phyloP scores from a whole-genome alignment of 2,113 vertebrate genomes.

The Eleginops maclovinus region DNA sequence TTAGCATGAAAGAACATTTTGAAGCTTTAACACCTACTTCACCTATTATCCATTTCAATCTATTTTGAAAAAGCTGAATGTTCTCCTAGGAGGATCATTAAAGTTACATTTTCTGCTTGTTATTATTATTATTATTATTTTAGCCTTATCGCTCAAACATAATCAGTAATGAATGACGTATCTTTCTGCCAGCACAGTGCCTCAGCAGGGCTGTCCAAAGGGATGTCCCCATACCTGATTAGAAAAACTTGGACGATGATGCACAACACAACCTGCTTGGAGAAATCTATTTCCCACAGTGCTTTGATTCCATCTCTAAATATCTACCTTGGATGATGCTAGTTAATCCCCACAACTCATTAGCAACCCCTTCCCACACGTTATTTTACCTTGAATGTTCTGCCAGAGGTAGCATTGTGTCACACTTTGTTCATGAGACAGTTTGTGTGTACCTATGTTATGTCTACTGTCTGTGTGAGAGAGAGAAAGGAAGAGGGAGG shows the following conservation, averaged over 20 bases:
- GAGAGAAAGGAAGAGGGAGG: conserved; percentile 25
- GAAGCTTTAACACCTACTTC: neutral
- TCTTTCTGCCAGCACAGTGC: conserved; percentile 38
- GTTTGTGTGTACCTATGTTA: neutral
- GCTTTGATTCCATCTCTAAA: conserved; percentile 32
- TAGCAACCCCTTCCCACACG: neutral
- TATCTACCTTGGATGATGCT: conserved; percentile 2
- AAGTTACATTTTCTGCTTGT: too few species aligned
- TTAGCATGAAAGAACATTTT: too few species aligned
- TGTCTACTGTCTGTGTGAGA: neutral
- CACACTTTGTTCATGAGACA: conserved; percentile 33
- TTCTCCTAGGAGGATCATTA: too few species aligned
- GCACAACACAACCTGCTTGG: conserved; percentile 28
- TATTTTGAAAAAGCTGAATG: too few species aligned
- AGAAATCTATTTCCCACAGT: conserved; percentile 28
- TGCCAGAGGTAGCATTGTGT: conserved; percentile 61
- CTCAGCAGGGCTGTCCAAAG: conserved; percentile 47
- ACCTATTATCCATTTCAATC: too few species aligned
- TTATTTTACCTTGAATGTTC: conserved; percentile 26
- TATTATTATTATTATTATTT: conserved; percentile 20
- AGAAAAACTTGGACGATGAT: conserved; percentile 57
- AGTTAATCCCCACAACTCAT: conserved; percentile 1
- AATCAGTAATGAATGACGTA: conserved; percentile 44
- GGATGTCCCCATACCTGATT: conserved; percentile 53
- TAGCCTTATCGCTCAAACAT: conserved; percentile 35